Conservation (phyloP, 2,113 vertebrate species). For the Puntigrus tetrazona region DNA sequence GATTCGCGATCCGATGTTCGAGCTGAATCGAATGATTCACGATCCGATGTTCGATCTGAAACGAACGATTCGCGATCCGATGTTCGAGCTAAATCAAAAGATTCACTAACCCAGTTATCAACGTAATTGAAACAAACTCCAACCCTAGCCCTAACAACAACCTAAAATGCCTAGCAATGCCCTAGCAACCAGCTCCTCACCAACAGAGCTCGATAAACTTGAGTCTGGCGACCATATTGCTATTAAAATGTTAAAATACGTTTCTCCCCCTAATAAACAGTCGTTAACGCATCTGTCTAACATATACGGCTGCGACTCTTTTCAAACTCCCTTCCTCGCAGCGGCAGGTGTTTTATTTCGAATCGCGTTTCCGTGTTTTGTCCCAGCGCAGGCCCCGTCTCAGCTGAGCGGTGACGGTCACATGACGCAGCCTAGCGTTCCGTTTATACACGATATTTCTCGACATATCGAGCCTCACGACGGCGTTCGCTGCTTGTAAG, state of each 20-base stretch:
- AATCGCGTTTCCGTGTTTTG: constrained; percentile 52
- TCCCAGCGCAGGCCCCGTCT: constrained; percentile 58
- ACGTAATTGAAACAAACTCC: not conserved
- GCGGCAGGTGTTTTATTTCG: not conserved
- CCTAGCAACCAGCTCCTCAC: not conserved
- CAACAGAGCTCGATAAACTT: too few species aligned
- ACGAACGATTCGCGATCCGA: too few species aligned
- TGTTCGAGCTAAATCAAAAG: too few species aligned
- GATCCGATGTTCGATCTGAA: too few species aligned
- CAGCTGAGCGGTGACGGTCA: constrained; percentile 66
- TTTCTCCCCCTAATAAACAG: not conserved
- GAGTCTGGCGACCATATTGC: too few species aligned
- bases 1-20: too few species aligned
- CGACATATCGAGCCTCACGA: not conserved
- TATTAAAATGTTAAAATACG: not conserved
- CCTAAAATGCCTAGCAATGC: not conserved
- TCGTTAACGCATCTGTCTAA: too few species aligned
- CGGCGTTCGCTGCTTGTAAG: not conserved
- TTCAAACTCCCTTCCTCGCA: not conserved
- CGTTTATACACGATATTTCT: not conserved
- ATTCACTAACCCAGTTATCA: too few species aligned
- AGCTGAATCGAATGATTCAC: too few species aligned
- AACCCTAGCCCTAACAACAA: not conserved
- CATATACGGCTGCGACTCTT: not conserved
- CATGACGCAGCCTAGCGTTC: constrained; percentile 62